These are phyloP conservation scores for Chrysopa pallens DNA, from an alignment of 1,140 invertebrate species.

Conservation along the genomic window DNA sequence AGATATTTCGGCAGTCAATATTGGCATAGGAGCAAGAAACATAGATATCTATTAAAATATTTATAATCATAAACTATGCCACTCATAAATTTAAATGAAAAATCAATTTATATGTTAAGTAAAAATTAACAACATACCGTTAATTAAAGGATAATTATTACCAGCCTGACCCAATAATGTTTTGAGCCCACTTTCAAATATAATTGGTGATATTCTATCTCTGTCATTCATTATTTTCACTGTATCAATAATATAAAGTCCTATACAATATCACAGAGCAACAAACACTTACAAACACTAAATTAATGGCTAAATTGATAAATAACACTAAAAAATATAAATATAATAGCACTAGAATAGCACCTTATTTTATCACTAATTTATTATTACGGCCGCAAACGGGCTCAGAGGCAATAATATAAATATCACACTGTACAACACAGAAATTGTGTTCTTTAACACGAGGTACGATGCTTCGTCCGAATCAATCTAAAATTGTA, in stretches of 20 bases:
- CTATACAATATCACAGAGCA: constrained; percentile 18
- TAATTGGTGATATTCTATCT: constrained; percentile 20
- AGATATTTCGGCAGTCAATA: too few relatives aligned
- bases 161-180: constrained; percentile 22
- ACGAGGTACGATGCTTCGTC: background rate
- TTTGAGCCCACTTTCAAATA: constrained; percentile 22
- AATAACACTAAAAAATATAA: background rate
- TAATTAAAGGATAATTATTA: constrained; percentile 21
- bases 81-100: too few relatives aligned
- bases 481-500: constrained; percentile 1
- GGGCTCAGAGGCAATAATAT: background rate
- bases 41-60: too few relatives aligned
- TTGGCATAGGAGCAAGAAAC: too few relatives aligned
- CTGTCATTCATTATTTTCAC: constrained; percentile 18
- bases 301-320: background rate
- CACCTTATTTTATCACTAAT: background rate
- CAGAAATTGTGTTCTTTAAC: background rate
- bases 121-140: constrained; percentile 15
- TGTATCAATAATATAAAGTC: constrained; percentile 8
- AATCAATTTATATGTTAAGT: too few relatives aligned
- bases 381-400: background rate
- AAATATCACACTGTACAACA: background rate
- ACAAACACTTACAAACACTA: background rate
- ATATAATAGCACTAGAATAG: background rate
- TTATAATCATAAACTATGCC: too few relatives aligned